Evolutionary conservation across 2,888 invertebrate genomes (phyloP), one percentile per base, ranked within the genome.

Genomic region (Agrotis clavis): DNA sequence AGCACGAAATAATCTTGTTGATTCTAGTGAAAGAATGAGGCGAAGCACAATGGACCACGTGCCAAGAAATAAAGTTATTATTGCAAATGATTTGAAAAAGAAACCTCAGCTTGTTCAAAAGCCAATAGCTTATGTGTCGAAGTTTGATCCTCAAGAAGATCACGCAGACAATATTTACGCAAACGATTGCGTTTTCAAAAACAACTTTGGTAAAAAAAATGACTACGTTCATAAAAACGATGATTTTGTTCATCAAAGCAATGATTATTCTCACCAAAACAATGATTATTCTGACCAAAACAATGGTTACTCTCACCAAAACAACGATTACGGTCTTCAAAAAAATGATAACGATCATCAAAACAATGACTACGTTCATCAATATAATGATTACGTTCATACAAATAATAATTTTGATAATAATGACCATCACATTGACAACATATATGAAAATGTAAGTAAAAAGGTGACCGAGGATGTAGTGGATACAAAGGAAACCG

Each of bases 391-490:
- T 45, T 71, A 69, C 45, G 2, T 16, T 45, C n/a, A 4, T n/a
- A 16, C 14, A 21, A 54, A 18, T 13, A 47, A 50, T 14, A 53
- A 57, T 56, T 72, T 73, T 19, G 45, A 67, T 41, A 41, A 41
- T 9, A 41, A 41, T 41, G 2, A 41, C 41, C 11, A 41, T 41
- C 41, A 41, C 41, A 73, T 57, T n/a, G 68, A 71, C 41, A 76
- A 61, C n/a, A 72, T 79, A 9, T 81, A 79, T 61, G 72, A 67
- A 82, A 86, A 87, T 67, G 63, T 83, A 25, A 67, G 54, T 54
- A 64, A 45, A 21, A 93, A 91, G 79, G 74, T 91, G 53, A 86
- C 90, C 1, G 90, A 92, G 77, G 91, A 93, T 69, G 84, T 87
- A 67, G 92, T 92, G 83, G 88, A 83, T 35, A 86, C 81, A 72